phyloP scores from a whole-genome alignment of 2,113 vertebrate species.

The Neodon shergylaensis region DNA sequence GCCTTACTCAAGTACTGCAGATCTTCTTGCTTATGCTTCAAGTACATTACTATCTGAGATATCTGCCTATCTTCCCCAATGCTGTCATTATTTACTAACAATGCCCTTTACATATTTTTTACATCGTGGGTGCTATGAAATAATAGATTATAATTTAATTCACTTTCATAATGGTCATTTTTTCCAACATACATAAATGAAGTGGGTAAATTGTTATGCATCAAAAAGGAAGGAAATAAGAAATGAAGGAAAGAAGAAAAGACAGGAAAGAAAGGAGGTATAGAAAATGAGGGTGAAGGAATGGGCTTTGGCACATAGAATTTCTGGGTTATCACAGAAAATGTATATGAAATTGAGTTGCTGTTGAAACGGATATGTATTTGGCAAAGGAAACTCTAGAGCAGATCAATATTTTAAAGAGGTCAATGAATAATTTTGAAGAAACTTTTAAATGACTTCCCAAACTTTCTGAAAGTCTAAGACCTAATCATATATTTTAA shows the following conservation, averaged over 20 bases:
- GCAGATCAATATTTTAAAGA: slow-evolving; percentile 76
- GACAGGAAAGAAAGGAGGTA: background rate
- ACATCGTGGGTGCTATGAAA: background rate
- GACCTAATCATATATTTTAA: slow-evolving; percentile 65
- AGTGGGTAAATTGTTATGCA: background rate
- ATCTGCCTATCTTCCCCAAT: background rate
- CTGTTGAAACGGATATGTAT: slow-evolving; percentile 34
- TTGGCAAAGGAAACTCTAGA: slow-evolving; percentile 39
- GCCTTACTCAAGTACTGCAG: background rate
- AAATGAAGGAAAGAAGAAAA: background rate
- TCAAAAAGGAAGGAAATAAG: background rate
- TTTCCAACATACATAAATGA: background rate
- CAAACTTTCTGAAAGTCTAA: slow-evolving; percentile 65
- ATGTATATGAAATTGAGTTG: background rate
- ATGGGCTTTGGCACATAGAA: background rate
- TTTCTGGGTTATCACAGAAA: slow-evolving; percentile 18
- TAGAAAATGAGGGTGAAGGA: background rate
- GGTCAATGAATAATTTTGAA: slow-evolving; percentile 69
- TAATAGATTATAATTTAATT: background rate
- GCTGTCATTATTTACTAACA: background rate
- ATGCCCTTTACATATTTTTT: background rate
- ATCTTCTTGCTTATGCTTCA: background rate
- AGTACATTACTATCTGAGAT: background rate
- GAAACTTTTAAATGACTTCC: slow-evolving; percentile 73
- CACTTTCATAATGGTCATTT: background rate